Percentiles rank a stretch among this genome's conserved stretches.
phyloP scores from a whole-genome alignment of 2,113 vertebrate genomes.

The Chamaea fasciata region DNA sequence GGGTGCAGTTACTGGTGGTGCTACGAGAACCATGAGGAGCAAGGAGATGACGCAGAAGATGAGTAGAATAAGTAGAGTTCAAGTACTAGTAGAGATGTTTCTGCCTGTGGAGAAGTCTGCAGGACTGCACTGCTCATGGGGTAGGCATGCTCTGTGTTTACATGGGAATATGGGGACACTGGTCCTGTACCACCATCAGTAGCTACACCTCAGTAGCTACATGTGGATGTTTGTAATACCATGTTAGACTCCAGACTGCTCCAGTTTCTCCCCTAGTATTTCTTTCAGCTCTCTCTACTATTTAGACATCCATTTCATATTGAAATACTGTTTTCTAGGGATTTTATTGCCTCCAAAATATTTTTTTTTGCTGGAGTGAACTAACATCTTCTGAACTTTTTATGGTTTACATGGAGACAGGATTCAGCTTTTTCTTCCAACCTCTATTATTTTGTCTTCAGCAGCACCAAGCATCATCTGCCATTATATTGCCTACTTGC shows the following conservation, averaged over 20 bases:
- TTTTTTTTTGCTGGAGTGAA: background rate
- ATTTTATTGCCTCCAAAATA: background rate
- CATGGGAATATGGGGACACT: background rate
- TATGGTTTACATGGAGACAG: background rate
- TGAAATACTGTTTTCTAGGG: background rate
- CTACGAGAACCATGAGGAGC: background rate
- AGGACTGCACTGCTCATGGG: rapidly evolving
- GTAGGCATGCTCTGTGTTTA: background rate
- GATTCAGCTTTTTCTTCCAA: background rate
- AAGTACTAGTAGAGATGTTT: background rate
- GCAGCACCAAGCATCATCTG: background rate
- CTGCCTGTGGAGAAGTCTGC: background rate
- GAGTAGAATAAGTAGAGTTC: background rate
- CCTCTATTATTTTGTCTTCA: background rate
- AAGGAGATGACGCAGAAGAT: background rate
- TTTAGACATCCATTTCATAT: background rate
- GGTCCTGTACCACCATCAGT: background rate
- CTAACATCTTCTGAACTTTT: background rate
- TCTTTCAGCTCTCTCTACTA: background rate
- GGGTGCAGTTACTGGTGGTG: background rate
- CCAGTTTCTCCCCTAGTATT: background rate
- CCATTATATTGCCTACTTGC: background rate
- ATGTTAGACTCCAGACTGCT: background rate
- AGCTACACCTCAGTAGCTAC: background rate
- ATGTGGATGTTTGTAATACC: rapidly evolving